Percentiles rank a stretch among this genome's conserved stretches.
Evolutionary conservation across 2,797 vertebrate species (phyloP).

Genomic region (Micropoecilia bifurca): DNA sequence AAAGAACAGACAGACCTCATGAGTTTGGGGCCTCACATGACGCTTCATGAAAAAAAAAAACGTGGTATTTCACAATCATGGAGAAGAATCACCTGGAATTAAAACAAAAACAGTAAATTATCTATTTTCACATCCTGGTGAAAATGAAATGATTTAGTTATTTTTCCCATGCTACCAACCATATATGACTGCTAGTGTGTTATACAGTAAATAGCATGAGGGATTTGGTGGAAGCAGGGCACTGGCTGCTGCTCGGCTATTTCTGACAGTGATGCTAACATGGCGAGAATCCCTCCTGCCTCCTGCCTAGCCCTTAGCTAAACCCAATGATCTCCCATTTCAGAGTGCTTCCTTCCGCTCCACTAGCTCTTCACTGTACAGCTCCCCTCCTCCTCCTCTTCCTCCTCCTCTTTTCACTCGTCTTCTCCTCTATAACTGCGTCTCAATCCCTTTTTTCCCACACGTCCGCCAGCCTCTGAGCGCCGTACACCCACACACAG

Average conservation of each 20-base stretch:
- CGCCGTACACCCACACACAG: conserved; percentile 74
- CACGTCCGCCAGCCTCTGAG: conserved; percentile 74
- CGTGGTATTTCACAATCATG: conserved; percentile 12
- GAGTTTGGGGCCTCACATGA: not conserved
- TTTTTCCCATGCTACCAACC: conserved; percentile 36
- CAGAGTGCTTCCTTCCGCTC: conserved; percentile 80
- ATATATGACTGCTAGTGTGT: conserved; percentile 49
- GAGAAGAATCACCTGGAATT: not conserved
- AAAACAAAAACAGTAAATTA: not conserved
- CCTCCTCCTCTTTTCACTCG: conserved; percentile 48
- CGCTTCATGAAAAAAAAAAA: conserved; percentile 17
- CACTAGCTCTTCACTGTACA: conserved; percentile 77
- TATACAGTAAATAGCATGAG: conserved; percentile 55
- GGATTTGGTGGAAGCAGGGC: conserved; percentile 56
- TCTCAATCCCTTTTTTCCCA: conserved; percentile 69
- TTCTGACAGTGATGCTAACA: conserved; percentile 81
- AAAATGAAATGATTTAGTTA: conserved; percentile 37
- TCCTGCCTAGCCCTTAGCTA: conserved; percentile 76
- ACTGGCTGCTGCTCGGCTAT: conserved; percentile 62
- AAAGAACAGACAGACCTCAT: conserved; percentile 42
- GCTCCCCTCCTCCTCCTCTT: conserved; percentile 63
- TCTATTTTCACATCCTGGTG: conserved; percentile 33
- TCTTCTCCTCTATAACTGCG: conserved; percentile 52
- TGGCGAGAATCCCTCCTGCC: conserved; percentile 80
- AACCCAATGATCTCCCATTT: conserved; percentile 81